Percentiles rank a stretch among this genome's conserved stretches.
Evolutionary conservation across 2,888 invertebrate genomes (phyloP).

Genomic region (Stenodema calcarata): DNA sequence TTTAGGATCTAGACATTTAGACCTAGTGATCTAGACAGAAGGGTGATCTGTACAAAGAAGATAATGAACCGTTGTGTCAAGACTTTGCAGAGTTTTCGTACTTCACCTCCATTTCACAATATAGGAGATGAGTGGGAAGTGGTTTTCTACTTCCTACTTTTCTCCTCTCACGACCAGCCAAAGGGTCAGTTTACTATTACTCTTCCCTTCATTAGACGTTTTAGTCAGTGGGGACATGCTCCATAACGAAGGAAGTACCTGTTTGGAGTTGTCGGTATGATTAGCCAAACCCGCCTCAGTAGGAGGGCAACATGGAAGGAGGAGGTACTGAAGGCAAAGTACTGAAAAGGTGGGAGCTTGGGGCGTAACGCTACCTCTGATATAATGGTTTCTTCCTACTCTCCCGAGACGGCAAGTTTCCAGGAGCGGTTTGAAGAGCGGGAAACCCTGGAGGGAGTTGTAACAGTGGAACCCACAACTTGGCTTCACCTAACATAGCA

Average conservation of each 20-base stretch:
- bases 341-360: neutral
- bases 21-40: too few species aligned
- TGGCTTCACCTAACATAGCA: slow-evolving; percentile 17
- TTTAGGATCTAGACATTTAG: too few species aligned
- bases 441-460: neutral
- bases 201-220: too few species aligned
- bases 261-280: neutral
- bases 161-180: too few species aligned
- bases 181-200: too few species aligned
- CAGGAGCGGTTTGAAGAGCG: slow-evolving; percentile 12
- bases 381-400: slow-evolving; percentile 41
- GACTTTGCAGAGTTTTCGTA: too few species aligned
- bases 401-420: slow-evolving; percentile 30
- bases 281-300: neutral
- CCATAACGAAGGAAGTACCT: neutral
- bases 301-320: neutral
- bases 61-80: too few species aligned
- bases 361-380: slow-evolving; percentile 29
- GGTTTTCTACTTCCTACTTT: too few species aligned
- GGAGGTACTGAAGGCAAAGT: neutral
- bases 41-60: too few species aligned
- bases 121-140: too few species aligned
- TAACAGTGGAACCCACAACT: neutral
- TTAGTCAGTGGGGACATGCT: too few species aligned
- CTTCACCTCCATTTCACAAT: too few species aligned